These are phyloP conservation scores for Anableps anableps DNA, from an alignment of 2,797 vertebrate genomes.

Conservation along the genomic window DNA sequence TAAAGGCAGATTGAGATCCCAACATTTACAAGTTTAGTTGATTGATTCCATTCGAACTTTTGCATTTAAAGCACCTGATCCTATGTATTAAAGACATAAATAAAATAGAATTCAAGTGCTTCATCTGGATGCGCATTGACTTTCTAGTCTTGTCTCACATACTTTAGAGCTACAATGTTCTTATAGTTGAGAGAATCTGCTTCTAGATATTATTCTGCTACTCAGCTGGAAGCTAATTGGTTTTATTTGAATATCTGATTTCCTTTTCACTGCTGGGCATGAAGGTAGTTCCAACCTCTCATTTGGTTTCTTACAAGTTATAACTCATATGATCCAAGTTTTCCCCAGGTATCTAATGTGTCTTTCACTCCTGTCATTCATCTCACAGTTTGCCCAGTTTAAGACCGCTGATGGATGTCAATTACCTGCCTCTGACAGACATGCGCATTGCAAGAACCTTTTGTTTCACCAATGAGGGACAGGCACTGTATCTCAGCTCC, in stretches of 20 bases:
- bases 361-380: slow-evolving; percentile 4
- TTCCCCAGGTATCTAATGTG: slow-evolving; percentile 15
- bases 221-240: slow-evolving; percentile 10
- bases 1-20: not conserved
- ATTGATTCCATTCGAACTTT: not conserved
- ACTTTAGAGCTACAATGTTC: slow-evolving; percentile 4
- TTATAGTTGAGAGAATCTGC: slow-evolving; percentile 1
- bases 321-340: not conserved
- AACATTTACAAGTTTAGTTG: not conserved
- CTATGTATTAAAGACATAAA: slow-evolving; percentile 3
- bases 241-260: slow-evolving; percentile 4
- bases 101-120: slow-evolving; percentile 1
- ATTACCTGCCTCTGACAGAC: slow-evolving; percentile 95
- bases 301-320: not conserved
- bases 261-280: not conserved
- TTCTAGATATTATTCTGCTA: not conserved
- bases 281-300: not conserved
- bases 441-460: slow-evolving; percentile 99
- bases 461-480: slow-evolving; percentile 95
- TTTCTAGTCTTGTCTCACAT: not conserved
- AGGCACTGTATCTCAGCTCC: slow-evolving; percentile 96
- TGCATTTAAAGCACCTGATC: not conserved
- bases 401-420: slow-evolving; percentile 93
- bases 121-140: not conserved
- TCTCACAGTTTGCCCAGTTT: slow-evolving; percentile 92